Conservation (phyloP, 2,797 vertebrate genomes). For the Pseudocheirus occidentalis region DNA sequence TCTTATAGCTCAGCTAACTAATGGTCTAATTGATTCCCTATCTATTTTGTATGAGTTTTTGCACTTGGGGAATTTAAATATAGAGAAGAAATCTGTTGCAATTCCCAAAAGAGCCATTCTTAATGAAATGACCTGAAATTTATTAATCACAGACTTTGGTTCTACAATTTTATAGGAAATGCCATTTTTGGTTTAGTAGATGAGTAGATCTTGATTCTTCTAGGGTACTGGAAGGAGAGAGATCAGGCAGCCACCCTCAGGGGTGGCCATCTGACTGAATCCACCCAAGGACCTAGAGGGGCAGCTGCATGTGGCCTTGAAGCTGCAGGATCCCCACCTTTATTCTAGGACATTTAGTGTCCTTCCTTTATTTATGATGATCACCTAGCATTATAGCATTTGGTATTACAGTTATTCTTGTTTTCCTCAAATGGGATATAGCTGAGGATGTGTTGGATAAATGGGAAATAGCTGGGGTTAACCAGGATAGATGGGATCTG, state of each 20-base stretch:
- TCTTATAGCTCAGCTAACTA: slow-evolving; percentile 68
- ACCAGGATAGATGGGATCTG: not conserved
- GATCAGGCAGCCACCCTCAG: too few relatives aligned
- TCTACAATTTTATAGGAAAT: slow-evolving; percentile 46
- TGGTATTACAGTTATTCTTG: not conserved
- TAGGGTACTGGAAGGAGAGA: not conserved
- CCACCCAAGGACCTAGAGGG: too few relatives aligned
- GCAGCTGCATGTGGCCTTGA: too few relatives aligned
- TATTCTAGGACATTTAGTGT: not conserved
- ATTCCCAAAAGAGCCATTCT: slow-evolving; percentile 56
- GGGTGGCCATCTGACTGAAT: too few relatives aligned
- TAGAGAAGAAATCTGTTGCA: slow-evolving; percentile 66
- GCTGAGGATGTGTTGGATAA: not conserved
- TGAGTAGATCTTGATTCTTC: not conserved
- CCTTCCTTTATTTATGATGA: not conserved
- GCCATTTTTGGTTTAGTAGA: not conserved
- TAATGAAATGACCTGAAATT: slow-evolving; percentile 63
- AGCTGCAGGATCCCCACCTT: too few relatives aligned
- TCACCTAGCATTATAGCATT: not conserved
- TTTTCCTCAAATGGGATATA: not conserved
- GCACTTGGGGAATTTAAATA: slow-evolving; percentile 62
- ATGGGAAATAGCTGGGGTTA: not conserved
- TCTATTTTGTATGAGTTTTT: slow-evolving; percentile 78
- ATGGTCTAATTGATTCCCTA: slow-evolving; percentile 67
- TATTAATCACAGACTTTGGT: slow-evolving; percentile 4